Evolutionary conservation across 2,888 invertebrate genomes (phyloP), one percentile per base, ranked within the genome.

Genomic region (Conops quadrifasciatus): DNA sequence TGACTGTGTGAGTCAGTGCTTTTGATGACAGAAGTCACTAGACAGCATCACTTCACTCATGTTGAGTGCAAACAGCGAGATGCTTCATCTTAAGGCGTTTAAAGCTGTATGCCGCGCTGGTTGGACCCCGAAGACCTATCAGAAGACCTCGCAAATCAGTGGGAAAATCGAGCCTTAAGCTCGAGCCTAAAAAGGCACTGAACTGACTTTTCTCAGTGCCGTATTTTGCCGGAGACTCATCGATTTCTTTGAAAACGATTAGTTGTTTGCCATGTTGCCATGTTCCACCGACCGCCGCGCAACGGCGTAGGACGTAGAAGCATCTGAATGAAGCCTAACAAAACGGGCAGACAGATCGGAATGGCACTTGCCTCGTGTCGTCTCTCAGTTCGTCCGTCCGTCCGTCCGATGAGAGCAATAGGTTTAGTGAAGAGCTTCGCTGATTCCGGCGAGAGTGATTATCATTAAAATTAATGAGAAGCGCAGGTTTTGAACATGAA

Each of bases 231-330:
- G 59, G 43, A 45, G 67, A 58, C 58, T 43, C 24, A 58, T 67
- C 67, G 45, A 58, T 67, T 67, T 67, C 67, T 58, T 45, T 45
- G 58, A 36, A 67, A 58, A 58, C 67, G 67, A 58, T 58, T 67
- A 51, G 58, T 36, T 45, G 51, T 21, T 56, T 56, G 56, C 3
- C 47, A 58, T 9, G 63, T 24, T 45, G 63, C 19, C 5, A 11
- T 4, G 16, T 19, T 16, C 15, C 26, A n/a, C 15, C 28, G 45
- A 45, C 15, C 26, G 4, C 19, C 45, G 64, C 28, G 28, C 28
- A 36, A 5, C 49, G n/a, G 63, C 53, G 30, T 19, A 15, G 15
- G 2, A 24, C 43, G 36, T 28, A 19, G 60, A 62, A 28, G 16
- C 13, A 15, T 19, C 13, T 24, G 43, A 62, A 30, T 30, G 36